Evolutionary conservation across 2,113 vertebrate genomes (phyloP), one percentile per base, ranked within the genome.

Genomic region (Brachyhypopomus gauderio): DNA sequence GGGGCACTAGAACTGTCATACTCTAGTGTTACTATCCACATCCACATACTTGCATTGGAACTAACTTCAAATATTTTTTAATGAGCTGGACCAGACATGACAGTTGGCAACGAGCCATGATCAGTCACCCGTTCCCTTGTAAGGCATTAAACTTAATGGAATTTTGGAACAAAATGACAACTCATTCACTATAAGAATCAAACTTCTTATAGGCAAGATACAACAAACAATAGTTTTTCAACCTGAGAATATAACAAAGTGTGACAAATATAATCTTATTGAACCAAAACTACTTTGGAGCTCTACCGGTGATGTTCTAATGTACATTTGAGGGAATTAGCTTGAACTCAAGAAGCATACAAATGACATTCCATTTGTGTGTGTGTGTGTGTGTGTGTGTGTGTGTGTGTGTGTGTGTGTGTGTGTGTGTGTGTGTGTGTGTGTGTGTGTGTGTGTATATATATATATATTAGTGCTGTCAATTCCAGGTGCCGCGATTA

Each of bases 71-170:
- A 71, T 27, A 22, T 56, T 73, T 73, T 30, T 72, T n/a, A 27
- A 72, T 78, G 67, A 78, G 67, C 58, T 36, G 27, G 11, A 19
- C 22, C 20, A 14, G 30, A 30, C 8, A 41, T 66, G 62, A 58
- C 69, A 48, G 38, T n/a, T 60, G 38, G 30, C 52, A 36, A 36
- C 45, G 30, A 25, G 70, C 23, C n/a, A 73, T 74, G 75, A 25
- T 22, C 38, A 78, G 17, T 69, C 12, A 52, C 60, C 48, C 3
- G 20, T 58, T 55, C 7, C 5, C 23, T 81, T 16, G 17, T 25
- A n/a, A 62, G 60, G 67, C 20, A 36, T 75, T 75, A 64, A 75
- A 55, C 48, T 78, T 11, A 64, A 16, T 14, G 66, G 38, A 55
- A 56, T 63, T 83, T 66, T 11, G 72, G 52, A 25, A 20, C 16